Evolutionary conservation across 2,888 invertebrate genomes (phyloP).

Genomic region (Rotaria macrura): DNA sequence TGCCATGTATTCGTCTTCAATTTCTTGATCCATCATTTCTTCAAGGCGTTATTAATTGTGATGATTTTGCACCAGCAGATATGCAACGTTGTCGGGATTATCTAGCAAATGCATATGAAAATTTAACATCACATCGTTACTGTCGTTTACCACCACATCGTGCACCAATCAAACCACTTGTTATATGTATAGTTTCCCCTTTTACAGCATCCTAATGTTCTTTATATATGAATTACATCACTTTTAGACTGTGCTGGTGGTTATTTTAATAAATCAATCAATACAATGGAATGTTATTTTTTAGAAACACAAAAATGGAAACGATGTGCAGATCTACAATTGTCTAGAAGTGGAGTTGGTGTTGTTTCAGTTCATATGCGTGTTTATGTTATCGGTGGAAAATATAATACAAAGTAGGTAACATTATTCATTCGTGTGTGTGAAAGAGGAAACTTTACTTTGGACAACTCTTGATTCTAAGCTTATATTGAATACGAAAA

Average conservation of each 20-base stretch:
- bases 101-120: slow-evolving; percentile 73
- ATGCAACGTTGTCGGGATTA: slow-evolving; percentile 79
- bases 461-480: no score
- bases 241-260: slow-evolving; percentile 80
- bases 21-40: slow-evolving; percentile 79
- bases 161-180: slow-evolving; percentile 58
- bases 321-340: slow-evolving; percentile 66
- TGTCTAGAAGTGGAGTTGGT: slow-evolving; percentile 67
- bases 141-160: slow-evolving; percentile 64
- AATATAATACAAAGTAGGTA: slow-evolving; percentile 65
- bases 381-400: slow-evolving; percentile 83
- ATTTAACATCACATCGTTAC: slow-evolving; percentile 74
- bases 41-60: slow-evolving; percentile 80
- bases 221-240: no score
- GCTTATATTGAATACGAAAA: no score
- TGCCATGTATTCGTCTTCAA: slow-evolving; percentile 78
- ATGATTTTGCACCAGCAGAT: slow-evolving; percentile 63
- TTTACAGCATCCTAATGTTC: background rate
- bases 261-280: slow-evolving; percentile 72
- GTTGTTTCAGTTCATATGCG: slow-evolving; percentile 55
- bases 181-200: background rate
- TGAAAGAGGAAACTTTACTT: no score
- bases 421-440: no score
- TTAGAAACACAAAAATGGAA: slow-evolving; percentile 75
- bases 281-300: slow-evolving; percentile 76